A percentile compares a stretch with the other conserved stretches of the same genome.
Conservation (phyloP, 2,797 vertebrate genomes). For the Tokudaia tokunoshimensis region DNA sequence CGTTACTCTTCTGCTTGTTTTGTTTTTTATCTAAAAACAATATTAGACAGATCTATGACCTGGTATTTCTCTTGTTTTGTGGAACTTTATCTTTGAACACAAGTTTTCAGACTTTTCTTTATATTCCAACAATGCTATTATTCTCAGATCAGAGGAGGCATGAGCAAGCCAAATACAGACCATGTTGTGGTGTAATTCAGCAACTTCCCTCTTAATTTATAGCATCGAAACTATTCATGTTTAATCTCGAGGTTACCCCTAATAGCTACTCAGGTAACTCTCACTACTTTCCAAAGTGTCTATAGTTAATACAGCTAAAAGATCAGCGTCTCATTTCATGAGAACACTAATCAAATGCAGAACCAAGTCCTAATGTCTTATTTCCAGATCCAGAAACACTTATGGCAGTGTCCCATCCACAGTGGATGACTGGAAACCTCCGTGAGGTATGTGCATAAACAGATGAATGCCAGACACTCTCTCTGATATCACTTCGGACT, state of each 20-base stretch:
- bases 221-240: constrained; percentile 12
- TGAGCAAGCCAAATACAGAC: constrained; percentile 9
- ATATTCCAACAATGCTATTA: not conserved
- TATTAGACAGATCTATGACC: not conserved
- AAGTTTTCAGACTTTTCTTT: constrained; percentile 6
- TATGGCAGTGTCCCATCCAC: not conserved
- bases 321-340: not conserved
- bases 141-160: not conserved
- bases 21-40: not conserved
- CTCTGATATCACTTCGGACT: constrained; percentile 8
- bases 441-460: not conserved
- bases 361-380: not conserved
- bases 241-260: not conserved
- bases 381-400: not conserved
- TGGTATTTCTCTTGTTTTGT: not conserved
- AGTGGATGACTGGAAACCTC: not conserved
- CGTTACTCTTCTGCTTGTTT: not conserved
- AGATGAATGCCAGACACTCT: not conserved
- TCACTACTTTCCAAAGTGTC: not conserved
- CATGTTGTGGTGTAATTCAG: not conserved
- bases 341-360: constrained; percentile 6
- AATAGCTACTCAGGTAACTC: constrained; percentile 13
- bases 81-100: constrained; percentile 39
- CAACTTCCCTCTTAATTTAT: not conserved
- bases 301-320: constrained; percentile 39